These are phyloP conservation scores for Lepidothrix coronata DNA, from an alignment of 2,113 vertebrate species.

Conservation along the genomic window DNA sequence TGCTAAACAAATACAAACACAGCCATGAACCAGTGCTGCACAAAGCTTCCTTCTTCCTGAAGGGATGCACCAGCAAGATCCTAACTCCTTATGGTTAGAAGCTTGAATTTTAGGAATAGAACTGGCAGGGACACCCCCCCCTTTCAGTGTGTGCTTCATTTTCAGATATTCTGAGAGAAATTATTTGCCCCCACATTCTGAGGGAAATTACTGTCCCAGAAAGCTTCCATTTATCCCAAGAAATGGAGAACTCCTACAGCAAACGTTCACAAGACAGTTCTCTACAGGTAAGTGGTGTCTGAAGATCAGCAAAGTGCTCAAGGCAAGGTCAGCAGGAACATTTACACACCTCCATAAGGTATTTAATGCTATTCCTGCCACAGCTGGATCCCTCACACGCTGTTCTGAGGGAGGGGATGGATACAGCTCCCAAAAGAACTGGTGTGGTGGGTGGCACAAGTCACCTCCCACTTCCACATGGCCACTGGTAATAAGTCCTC, in stretches of 20 bases:
- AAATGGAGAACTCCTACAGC: not conserved
- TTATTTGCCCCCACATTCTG: not conserved
- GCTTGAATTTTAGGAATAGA: not conserved
- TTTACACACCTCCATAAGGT: too few relatives aligned
- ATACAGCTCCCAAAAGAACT: not conserved
- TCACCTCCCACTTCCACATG: too few relatives aligned
- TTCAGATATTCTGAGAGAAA: not conserved
- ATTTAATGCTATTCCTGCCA: not conserved
- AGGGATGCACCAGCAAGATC: not conserved
- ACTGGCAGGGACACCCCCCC: not conserved
- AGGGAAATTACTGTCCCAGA: too few relatives aligned
- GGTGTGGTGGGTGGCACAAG: too few relatives aligned
- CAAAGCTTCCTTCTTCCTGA: not conserved
- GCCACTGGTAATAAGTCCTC: not conserved
- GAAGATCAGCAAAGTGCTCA: not conserved
- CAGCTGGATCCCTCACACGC: not conserved
- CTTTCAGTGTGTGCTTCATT: not conserved
- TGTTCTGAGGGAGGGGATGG: not conserved
- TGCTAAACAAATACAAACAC: not conserved
- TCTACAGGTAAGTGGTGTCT: not conserved
- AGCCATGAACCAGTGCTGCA: not conserved
- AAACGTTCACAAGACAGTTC: not conserved
- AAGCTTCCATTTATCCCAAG: not conserved
- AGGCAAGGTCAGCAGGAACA: not conserved
- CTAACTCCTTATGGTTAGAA: not conserved